These are phyloP conservation scores for Hyperopisus bebe DNA, from an alignment of 2,113 vertebrate genomes.

Conservation along the genomic window DNA sequence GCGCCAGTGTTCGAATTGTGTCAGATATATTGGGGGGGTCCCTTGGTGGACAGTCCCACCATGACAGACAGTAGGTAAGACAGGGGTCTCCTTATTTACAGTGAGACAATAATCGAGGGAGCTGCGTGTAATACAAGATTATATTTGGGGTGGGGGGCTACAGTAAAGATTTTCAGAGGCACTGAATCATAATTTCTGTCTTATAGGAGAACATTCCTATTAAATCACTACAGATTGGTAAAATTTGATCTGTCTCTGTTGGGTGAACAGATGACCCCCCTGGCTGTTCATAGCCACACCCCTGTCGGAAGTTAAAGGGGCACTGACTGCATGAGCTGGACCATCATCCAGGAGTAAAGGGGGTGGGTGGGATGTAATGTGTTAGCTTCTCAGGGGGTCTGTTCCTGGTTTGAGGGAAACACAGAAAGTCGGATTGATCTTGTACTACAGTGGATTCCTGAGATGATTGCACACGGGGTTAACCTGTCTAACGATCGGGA, in stretches of 20 bases:
- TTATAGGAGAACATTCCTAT: neutral
- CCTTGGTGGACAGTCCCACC: neutral
- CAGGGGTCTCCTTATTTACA: neutral
- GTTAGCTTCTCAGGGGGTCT: neutral
- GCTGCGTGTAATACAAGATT: neutral
- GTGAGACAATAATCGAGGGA: neutral
- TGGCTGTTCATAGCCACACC: neutral
- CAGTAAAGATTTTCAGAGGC: neutral
- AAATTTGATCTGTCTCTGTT: neutral
- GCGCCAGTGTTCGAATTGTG: neutral
- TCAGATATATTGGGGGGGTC: neutral
- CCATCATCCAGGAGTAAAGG: neutral
- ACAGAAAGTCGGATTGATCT: neutral
- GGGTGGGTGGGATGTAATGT: neutral
- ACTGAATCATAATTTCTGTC: neutral
- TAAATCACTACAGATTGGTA: neutral
- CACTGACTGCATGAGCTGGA: neutral
- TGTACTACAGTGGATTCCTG: neutral
- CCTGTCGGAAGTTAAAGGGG: neutral
- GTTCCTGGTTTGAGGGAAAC: neutral
- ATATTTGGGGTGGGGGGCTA: neutral
- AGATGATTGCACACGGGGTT: too few relatives aligned
- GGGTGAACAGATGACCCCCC: neutral
- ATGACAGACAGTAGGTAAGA: neutral
- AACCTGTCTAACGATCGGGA: neutral